Percentiles rank a stretch among this genome's conserved stretches.
phyloP scores from a whole-genome alignment of 1,140 invertebrate genomes.

The Periplaneta americana region DNA sequence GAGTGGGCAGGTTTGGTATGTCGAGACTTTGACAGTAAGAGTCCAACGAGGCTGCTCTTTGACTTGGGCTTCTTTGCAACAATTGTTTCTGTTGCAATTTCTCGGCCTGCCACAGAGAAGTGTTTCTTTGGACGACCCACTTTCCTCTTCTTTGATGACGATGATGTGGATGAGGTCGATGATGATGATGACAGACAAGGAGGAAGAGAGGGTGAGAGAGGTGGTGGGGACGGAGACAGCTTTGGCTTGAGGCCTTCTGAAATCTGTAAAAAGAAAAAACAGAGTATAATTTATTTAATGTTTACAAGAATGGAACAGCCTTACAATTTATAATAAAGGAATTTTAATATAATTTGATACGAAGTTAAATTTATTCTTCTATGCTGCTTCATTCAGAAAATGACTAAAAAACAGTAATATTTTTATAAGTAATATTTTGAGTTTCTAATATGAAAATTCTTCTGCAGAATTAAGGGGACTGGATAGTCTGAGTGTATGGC shows the following conservation, averaged over 20 bases:
- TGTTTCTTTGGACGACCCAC: conserved; percentile 74
- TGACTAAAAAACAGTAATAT: too few species aligned
- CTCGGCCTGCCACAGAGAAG: conserved; percentile 48
- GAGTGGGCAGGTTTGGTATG: background rate
- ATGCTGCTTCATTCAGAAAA: too few species aligned
- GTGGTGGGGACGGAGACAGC: conserved; percentile 22
- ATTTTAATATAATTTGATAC: too few species aligned
- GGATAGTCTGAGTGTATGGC: too few species aligned
- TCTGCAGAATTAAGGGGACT: too few species aligned
- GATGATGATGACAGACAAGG: background rate
- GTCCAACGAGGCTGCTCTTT: conserved; percentile 50
- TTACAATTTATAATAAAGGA: too few species aligned
- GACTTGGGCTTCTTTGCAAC: conserved; percentile 63
- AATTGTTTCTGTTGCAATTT: conserved; percentile 63
- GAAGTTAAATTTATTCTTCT: too few species aligned
- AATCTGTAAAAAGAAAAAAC: background rate
- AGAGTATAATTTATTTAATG: background rate
- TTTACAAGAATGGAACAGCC: too few species aligned
- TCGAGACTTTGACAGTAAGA: conserved; percentile 42
- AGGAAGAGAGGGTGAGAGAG: conserved; percentile 20
- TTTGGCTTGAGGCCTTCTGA: background rate
- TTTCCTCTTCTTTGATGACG: conserved; percentile 74
- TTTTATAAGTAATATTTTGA: too few species aligned
- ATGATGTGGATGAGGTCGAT: conserved; percentile 21
- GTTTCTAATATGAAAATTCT: too few species aligned